These are phyloP conservation scores for Euplagia quadripunctaria DNA, from an alignment of 2,888 invertebrate genomes.

Conservation along the genomic window DNA sequence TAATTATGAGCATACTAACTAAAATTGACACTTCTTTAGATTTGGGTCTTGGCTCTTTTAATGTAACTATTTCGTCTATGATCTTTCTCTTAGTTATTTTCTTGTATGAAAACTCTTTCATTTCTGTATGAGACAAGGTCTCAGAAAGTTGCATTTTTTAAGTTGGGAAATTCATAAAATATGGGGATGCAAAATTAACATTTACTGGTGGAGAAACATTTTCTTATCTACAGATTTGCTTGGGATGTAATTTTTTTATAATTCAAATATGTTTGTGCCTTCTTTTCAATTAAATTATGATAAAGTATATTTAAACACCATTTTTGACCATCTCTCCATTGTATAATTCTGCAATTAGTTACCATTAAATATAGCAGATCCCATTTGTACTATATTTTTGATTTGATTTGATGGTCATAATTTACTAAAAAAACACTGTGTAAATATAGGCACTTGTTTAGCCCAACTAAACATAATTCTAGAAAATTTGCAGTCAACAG, in stretches of 20 bases:
- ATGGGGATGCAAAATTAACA: neutral
- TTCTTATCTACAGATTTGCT: neutral
- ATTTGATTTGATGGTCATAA: neutral
- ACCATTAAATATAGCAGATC: conserved; percentile 6
- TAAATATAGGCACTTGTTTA: neutral
- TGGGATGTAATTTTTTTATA: conserved; percentile 37
- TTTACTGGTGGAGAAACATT: neutral
- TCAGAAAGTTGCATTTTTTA: neutral
- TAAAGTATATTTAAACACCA: neutral
- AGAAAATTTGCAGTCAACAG: no score
- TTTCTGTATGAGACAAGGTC: neutral
- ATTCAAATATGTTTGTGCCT: conserved; percentile 66
- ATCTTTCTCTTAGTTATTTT: neutral
- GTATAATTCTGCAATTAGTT: conserved; percentile 1
- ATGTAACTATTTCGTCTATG: neutral
- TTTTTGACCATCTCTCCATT: neutral
- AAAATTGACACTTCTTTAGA: neutral
- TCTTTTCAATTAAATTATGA: conserved; percentile 32
- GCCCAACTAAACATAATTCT: neutral
- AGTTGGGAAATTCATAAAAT: neutral
- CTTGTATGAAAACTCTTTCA: neutral
- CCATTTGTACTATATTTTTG: neutral
- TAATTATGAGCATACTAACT: neutral
- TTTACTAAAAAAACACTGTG: neutral
- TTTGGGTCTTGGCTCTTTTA: neutral